Percentiles rank a stretch among this genome's conserved stretches.
phyloP scores from a whole-genome alignment of 2,888 invertebrate species.

The Caenorhabditis uteleia region DNA sequence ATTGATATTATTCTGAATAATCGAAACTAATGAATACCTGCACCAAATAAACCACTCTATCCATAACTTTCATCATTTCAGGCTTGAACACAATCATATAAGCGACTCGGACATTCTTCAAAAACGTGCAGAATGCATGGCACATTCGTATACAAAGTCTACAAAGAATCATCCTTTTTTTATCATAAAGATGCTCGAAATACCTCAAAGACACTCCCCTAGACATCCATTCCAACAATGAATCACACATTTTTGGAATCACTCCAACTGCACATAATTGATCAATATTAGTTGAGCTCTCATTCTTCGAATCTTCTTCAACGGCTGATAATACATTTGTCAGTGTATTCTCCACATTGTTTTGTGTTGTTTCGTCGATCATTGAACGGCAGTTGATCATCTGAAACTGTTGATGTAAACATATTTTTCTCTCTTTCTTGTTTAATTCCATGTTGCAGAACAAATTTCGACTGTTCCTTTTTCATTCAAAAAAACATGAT shows the following conservation, averaged over 20 bases:
- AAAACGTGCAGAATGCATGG: constrained; percentile 21
- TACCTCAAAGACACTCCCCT: constrained; percentile 13
- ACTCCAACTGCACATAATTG: constrained; percentile 27
- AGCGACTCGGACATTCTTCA: constrained; percentile 15
- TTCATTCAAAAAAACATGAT: too few species aligned
- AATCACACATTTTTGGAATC: constrained; percentile 6
- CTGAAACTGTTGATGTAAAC: too few species aligned
- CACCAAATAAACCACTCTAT: constrained; percentile 8
- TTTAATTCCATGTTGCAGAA: too few species aligned
- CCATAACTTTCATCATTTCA: constrained; percentile 14
- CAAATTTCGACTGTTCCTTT: too few species aligned
- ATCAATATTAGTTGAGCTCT: constrained; percentile 6
- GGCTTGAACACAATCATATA: constrained; percentile 16
- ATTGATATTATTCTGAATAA: background rate
- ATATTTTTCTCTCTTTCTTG: too few species aligned
- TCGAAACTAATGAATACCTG: background rate
- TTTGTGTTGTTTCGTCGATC: constrained; percentile 11
- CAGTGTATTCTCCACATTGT: constrained; percentile 9
- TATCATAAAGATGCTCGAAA: background rate
- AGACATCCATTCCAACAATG: constrained; percentile 17
- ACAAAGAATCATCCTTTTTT: background rate
- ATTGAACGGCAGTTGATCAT: background rate
- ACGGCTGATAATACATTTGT: constrained; percentile 10
- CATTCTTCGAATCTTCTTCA: constrained; percentile 20
- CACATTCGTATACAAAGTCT: constrained; percentile 21